phyloP scores from a whole-genome alignment of 2,113 vertebrate species.

The Chauna torquata region DNA sequence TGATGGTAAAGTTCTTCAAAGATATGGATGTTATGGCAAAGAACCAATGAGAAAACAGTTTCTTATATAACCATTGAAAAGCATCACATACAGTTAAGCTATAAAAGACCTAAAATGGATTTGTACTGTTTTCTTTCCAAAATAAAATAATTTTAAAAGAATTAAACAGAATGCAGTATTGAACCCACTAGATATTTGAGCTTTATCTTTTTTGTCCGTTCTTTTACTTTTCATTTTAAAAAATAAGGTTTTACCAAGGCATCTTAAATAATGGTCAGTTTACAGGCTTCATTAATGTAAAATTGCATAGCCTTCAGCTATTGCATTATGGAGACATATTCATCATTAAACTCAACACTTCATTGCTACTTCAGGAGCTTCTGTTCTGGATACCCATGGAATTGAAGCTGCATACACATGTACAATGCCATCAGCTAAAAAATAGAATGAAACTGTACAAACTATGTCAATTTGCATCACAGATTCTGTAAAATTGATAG shows the following conservation, averaged over 20 bases:
- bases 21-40: neutral
- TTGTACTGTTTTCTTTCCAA: neutral
- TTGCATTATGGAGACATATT: neutral
- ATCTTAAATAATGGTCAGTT: neutral
- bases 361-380: neutral
- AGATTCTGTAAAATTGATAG: neutral
- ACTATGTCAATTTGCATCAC: neutral
- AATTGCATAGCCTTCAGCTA: neutral
- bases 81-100: neutral
- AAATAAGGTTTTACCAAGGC: neutral
- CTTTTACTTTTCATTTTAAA: neutral
- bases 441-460: neutral
- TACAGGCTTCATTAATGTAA: neutral
- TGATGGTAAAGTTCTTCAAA: neutral
- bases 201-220: neutral
- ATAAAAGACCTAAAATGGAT: neutral
- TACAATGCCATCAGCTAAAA: slow-evolving; percentile 59
- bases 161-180: neutral
- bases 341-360: neutral
- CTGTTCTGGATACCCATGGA: slow-evolving; percentile 68
- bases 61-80: neutral
- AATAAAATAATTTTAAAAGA: neutral
- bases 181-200: neutral
- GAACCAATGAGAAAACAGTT: neutral
- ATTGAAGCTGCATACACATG: slow-evolving; percentile 55